Evolutionary conservation across 1,140 invertebrate species (phyloP).

Genomic region (Alviniconcha marisindica): DNA sequence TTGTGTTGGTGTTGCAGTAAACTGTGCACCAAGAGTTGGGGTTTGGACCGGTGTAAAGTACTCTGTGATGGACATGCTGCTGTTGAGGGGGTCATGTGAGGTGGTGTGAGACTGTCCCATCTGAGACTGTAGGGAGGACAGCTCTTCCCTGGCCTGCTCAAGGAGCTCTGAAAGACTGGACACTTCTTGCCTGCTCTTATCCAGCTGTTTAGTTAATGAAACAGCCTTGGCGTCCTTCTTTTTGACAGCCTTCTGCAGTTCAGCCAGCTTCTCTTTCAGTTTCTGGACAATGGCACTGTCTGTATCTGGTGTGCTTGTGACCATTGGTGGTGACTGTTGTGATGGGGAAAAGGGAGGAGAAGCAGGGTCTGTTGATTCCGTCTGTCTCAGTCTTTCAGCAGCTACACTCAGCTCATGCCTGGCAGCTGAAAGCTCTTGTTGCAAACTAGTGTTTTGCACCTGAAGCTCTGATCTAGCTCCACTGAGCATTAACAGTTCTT

Average conservation of each 20-base stretch:
- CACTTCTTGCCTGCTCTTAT: slow-evolving; percentile 22
- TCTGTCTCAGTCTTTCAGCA: slow-evolving; percentile 20
- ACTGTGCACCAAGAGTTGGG: not conserved
- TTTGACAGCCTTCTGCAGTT: slow-evolving; percentile 48
- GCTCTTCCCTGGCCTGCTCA: slow-evolving; percentile 26
- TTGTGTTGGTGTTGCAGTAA: slow-evolving; percentile 26
- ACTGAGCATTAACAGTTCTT: not conserved
- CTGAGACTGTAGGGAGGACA: slow-evolving; percentile 1
- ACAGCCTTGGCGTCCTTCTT: slow-evolving; percentile 52
- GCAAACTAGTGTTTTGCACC: slow-evolving; percentile 17
- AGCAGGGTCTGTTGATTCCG: not conserved
- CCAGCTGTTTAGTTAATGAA: slow-evolving; percentile 42
- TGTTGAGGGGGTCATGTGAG: not conserved
- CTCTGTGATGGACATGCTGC: slow-evolving; percentile 16
- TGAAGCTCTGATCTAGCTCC: slow-evolving; percentile 2
- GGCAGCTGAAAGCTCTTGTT: slow-evolving; percentile 25
- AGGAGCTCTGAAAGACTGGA: slow-evolving; percentile 21
- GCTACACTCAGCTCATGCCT: not conserved
- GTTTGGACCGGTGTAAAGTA: slow-evolving; percentile 24
- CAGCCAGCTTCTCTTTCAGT: slow-evolving; percentile 39
- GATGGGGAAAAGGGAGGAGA: not conserved
- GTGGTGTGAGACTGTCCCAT: not conserved
- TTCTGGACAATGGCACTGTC: not conserved
- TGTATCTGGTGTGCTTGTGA: not conserved
- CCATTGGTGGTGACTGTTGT: not conserved